Percentiles rank a stretch among this genome's conserved stretches.
phyloP scores from a whole-genome alignment of 30 jellyfish, hydroid and myxozoan species.

The Morbakka virulenta region DNA sequence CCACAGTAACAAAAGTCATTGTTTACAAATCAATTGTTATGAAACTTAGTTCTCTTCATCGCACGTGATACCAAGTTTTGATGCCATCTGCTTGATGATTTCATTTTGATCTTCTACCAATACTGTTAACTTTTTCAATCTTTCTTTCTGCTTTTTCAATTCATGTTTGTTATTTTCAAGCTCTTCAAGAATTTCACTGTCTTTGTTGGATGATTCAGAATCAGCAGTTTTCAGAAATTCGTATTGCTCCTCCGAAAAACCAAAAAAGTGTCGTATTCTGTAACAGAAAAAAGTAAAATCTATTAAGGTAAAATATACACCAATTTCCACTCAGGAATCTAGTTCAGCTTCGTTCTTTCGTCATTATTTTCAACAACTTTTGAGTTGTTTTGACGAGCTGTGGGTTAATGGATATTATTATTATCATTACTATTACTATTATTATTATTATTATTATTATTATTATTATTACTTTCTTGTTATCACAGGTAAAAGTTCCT shows the following conservation, averaged over 20 bases:
- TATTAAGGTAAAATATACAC: not conserved
- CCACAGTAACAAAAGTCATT: no score
- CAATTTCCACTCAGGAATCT: not conserved
- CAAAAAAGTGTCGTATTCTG: constrained; percentile 56
- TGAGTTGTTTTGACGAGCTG: not conserved
- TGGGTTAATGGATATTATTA: not conserved
- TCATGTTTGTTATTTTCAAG: constrained; percentile 37
- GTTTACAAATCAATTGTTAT: no score
- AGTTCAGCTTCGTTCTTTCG: not conserved
- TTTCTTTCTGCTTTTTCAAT: constrained; percentile 56
- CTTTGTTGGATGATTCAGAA: constrained; percentile 43
- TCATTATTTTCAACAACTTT: not conserved
- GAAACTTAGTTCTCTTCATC: constrained; percentile 53
- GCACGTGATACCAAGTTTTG: constrained; percentile 21
- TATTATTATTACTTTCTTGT: no score
- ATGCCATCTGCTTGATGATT: constrained; percentile 47
- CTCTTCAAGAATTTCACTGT: constrained; percentile 28
- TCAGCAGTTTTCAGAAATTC: constrained; percentile 60
- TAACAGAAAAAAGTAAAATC: not conserved
- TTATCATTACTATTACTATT: not conserved
- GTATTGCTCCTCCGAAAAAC: constrained; percentile 47
- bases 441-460: no score
- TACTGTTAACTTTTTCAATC: constrained; percentile 25
- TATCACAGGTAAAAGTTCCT: no score
- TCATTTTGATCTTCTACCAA: constrained; percentile 54